Conservation (phyloP, 2,797 vertebrate genomes). For the Rhinichthys osculus region DNA sequence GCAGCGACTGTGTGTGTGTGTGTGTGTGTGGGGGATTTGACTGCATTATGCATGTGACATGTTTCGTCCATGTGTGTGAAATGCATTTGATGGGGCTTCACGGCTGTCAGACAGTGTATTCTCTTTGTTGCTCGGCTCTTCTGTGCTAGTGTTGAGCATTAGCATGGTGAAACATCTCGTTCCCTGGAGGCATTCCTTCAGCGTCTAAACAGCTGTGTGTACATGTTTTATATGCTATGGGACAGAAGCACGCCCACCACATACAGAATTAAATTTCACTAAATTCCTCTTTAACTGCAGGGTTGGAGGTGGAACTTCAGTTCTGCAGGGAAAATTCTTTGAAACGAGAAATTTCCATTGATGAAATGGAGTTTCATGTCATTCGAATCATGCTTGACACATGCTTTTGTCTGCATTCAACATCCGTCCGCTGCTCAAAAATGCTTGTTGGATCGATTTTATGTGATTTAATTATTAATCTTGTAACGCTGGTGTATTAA, state of each 20-base stretch:
- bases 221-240: constrained; percentile 20
- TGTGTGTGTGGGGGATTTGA: not conserved
- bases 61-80: constrained; percentile 42
- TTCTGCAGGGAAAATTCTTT: not conserved
- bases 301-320: not conserved
- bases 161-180: constrained; percentile 39
- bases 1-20: not conserved
- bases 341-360: not conserved
- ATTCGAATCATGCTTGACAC: not conserved
- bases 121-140: constrained; percentile 13
- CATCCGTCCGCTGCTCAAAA: not conserved
- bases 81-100: constrained; percentile 44
- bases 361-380: constrained; percentile 1
- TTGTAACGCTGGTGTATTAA: not conserved
- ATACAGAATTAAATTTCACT: not conserved
- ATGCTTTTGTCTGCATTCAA: not conserved
- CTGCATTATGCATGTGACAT: constrained; percentile 42
- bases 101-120: constrained; percentile 33
- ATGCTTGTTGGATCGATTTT: not conserved
- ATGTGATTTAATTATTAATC: not conserved
- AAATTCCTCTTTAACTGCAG: not conserved
- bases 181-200: constrained; percentile 41
- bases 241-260: not conserved
- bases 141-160: constrained; percentile 37
- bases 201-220: constrained; percentile 27